Base-by-base conservation (phyloP, 2,888 invertebrate genomes). In the Drosophila maculinotata region DNA sequence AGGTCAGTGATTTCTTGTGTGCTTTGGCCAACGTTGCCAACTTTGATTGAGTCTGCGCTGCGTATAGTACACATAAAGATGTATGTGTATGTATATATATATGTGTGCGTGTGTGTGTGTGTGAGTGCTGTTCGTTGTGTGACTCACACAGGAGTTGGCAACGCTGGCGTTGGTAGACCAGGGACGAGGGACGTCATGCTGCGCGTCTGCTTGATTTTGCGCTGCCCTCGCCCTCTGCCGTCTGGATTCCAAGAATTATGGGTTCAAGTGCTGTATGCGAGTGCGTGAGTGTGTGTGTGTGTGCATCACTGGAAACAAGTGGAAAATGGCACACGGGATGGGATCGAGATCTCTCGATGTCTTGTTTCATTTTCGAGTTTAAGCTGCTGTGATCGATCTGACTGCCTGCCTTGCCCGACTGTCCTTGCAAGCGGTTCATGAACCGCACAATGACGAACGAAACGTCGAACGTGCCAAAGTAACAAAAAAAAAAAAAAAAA, bases 1-100 rank as follows among this genome's bases (percentile, higher is more conserved):
- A 89, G 89, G 89, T 89, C 89, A 89, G 89, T 89, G 88, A 86
- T 87, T 88, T 88, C 83, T 86, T 87, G 77, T 74, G 69, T 64
- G 72, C 70, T 74, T 76, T 76, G 68, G 63, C 72, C 76, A 72
- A 65, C 51, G 64, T 77, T 80, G 78, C 84, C 87, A 86, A 86
- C 76, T 74, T 83, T 64, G 80, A 85, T 76, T 78, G 79, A 59
- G 56, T 68, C 68, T 62, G 52, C 56, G 56, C 10, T 66, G 20
- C 26, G 12, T 51, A 45, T 12, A 42, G 15, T 28, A 28, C 38
- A 33, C 6, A 23, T n/a, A 35, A 15, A 36, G 23, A 15, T 52
- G 25, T 38, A 17, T 23, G 23, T 26, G 30, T 25, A 8, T 17
- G 12, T 39, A 15, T 28, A 17, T 23, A 20, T 25, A 8, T 12